Evolutionary conservation across 1,140 invertebrate genomes (phyloP).

Genomic region (Temnothorax curvispinosus): DNA sequence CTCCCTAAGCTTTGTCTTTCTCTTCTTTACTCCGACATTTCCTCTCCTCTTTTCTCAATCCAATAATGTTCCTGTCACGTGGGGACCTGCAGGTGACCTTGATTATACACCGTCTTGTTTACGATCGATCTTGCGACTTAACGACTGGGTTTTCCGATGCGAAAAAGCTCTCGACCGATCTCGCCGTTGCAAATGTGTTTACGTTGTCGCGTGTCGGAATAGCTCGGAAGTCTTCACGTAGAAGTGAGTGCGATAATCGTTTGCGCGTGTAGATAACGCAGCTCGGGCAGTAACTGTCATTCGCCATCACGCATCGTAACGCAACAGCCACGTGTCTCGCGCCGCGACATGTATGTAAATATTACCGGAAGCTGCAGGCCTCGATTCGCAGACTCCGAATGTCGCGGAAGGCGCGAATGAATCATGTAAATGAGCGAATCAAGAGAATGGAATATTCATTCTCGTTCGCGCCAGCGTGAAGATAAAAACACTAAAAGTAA

Average conservation of each 20-base stretch:
- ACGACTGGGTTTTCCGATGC: conserved; percentile 29
- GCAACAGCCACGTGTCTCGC: background rate
- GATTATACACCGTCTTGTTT: conserved; percentile 34
- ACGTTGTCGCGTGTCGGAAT: conserved; percentile 52
- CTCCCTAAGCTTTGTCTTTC: background rate
- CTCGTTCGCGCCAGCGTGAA: background rate
- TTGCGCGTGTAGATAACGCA: conserved; percentile 5
- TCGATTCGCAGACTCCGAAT: background rate
- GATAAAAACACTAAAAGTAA: background rate
- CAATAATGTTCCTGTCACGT: conserved; percentile 9
- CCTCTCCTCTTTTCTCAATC: background rate
- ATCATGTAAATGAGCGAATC: background rate
- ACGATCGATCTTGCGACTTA: conserved; percentile 31
- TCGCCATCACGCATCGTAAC: background rate
- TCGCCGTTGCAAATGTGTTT: conserved; percentile 43
- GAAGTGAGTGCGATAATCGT: conserved; percentile 18
- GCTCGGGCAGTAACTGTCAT: background rate
- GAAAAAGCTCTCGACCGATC: conserved; percentile 42
- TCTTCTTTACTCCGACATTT: background rate
- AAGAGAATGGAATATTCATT: background rate
- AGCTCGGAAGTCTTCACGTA: conserved; percentile 19
- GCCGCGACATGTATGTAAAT: background rate
- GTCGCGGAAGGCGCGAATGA: background rate
- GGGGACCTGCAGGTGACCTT: conserved; percentile 12
- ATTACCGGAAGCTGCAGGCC: background rate